Base-by-base conservation (phyloP, 2,888 invertebrate genomes). In the Phania funesta region DNA sequence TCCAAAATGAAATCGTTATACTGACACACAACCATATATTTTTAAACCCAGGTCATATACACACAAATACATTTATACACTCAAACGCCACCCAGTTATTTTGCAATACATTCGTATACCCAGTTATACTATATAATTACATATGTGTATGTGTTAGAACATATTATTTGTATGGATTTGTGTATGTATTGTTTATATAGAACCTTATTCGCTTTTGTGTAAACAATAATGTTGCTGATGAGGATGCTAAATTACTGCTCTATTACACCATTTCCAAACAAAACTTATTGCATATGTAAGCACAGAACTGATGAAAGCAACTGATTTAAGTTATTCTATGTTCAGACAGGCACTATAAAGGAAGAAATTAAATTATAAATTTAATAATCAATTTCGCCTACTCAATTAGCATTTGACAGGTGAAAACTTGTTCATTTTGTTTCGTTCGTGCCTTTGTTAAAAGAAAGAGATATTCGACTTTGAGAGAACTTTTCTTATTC, bases 1-100 rank as follows among this genome's bases (percentile, higher is more conserved):
- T 44, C 38, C 48, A 18, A 46, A 56, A 22, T 48, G 38, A 70
- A 71, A 58, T 58, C 65, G 56, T 71, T 71, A 35, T 24, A 41
- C 64, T 65, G 18, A 35, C 60, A 65, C 44, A 65, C 65, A 73
- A 60, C 24, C 35, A 58, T 52, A 50, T 60, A 67, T 67, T 73
- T 73, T 67, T 73, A 73, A 71, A 65, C 78, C 56, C 65, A 58
- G 71, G 71, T 78, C 71, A 73, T 20, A 62, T n/a, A 48, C 5
- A 58, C 29, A 44, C 9, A 26, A n/a, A 16, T 4, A 5, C 13
- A 38, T 7, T 52, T 29, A 32, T 9, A 56, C 56, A 70, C 9
- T 24, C 32, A 58, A 9, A 46, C 16, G 8, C 41, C n/a, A 9
- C 6, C 16, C 52, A 52, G 2, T 11, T 41, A n/a, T 29, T 41